Percentiles rank a stretch among this genome's conserved stretches.
Evolutionary conservation across 2,113 vertebrate genomes (phyloP).

Genomic region (Engystomops pustulosus): DNA sequence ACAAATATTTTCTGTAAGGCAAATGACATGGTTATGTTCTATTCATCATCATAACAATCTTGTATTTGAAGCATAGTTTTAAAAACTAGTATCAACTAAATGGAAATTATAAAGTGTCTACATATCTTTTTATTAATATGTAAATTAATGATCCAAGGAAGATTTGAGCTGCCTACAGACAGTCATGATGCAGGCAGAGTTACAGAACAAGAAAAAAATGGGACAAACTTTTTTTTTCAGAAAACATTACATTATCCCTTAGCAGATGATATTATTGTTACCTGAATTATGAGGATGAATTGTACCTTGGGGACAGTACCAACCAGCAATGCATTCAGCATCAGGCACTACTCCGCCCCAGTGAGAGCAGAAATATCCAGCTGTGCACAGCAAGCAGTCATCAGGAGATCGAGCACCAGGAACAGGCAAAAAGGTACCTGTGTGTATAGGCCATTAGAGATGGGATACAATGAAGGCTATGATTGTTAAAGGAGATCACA

Average conservation of each 20-base stretch:
- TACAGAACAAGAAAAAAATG: no score
- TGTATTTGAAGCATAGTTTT: not conserved
- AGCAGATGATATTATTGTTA: constrained; percentile 64
- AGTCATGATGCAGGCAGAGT: no score
- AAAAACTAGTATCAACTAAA: not conserved
- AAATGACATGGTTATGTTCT: not conserved
- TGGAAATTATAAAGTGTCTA: not conserved
- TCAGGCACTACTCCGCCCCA: constrained; percentile 76
- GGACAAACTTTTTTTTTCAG: no score
- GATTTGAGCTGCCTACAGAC: no score
- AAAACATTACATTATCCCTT: no score
- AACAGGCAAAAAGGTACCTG: constrained; percentile 79
- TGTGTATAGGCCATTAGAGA: not conserved
- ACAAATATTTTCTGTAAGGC: constrained; percentile 72
- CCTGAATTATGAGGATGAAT: constrained; percentile 77
- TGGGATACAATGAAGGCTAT: no score
- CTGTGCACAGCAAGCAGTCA: constrained; percentile 79
- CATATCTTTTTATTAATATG: no score
- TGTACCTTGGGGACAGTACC: constrained; percentile 85
- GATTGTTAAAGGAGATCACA: no score
- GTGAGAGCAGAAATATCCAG: constrained; percentile 82
- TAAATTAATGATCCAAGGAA: no score
- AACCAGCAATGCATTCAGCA: constrained; percentile 78
- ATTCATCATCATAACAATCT: not conserved
- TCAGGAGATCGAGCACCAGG: constrained; percentile 70